Conservation (phyloP, 2,113 vertebrate genomes). For the Anguilla japonica region DNA sequence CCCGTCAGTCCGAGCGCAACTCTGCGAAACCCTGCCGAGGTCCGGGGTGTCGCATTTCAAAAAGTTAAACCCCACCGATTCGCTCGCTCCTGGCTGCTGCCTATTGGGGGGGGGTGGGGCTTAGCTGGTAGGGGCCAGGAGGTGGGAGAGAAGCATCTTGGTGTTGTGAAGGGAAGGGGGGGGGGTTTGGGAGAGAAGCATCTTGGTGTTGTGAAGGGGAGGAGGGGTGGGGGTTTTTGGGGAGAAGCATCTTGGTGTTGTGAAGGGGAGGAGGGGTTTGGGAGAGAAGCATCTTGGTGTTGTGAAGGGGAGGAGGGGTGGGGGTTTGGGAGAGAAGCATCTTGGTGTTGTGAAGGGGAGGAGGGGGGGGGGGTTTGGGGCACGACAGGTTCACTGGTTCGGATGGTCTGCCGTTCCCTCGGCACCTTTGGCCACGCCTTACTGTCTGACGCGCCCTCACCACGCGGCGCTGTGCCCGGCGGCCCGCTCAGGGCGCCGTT, state of each 20-base stretch:
- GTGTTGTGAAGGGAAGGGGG: background rate
- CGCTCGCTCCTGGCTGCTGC: conserved; percentile 15
- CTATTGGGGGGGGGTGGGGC: background rate
- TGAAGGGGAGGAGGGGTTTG: background rate
- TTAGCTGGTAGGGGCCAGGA: background rate
- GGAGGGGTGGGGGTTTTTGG: too few relatives aligned
- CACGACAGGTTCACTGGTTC: background rate
- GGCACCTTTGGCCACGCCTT: background rate
- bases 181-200: background rate
- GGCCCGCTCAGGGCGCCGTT: background rate
- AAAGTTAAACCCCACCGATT: conserved; percentile 6
- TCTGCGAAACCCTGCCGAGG: conserved; percentile 49
- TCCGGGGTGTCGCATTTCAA: conserved; percentile 54
- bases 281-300: background rate
- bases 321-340: background rate
- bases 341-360: background rate
- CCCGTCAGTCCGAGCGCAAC: conserved; percentile 22
- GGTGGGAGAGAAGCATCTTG: background rate
- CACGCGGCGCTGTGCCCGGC: background rate
- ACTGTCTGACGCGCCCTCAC: background rate
- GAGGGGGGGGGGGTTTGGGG: background rate
- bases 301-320: background rate
- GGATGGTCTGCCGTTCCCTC: background rate
- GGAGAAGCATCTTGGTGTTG: background rate
- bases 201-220: background rate